Base-by-base conservation (phyloP, 2,888 invertebrate genomes). In the Synergus laeviventris region DNA sequence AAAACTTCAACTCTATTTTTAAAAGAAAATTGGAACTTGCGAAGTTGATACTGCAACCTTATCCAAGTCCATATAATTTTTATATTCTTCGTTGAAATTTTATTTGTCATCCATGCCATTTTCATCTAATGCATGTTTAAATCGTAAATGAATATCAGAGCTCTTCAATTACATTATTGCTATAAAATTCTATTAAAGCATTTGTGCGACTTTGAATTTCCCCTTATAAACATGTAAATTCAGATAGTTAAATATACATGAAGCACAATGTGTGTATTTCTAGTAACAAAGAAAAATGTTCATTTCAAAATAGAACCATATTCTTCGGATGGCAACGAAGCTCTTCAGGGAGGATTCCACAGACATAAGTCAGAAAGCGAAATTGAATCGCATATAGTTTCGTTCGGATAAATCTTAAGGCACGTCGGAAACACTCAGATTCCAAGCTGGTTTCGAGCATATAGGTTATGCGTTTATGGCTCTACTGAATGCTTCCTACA, bases 351-450 rank as follows among this genome's bases (percentile, higher is more conserved):
- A 9, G 16, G 4, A 62, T 62, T 62, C 38, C 2, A 16, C 62
- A 38, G 36, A 36, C 38, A 62, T 62, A 62, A 62, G 62, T 62
- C n/a, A 62, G 31, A 66, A 45, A 14, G 24, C n/a, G 24, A 70
- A 70, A 70, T 70, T 49, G 49, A 70, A 70, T 31, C 45, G 21
- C 31, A n/a, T 9, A 42, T 70, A 70, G 31, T 70, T 70, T 70
- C 31, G 49, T 70, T 49, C 31, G n/a, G 45, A 70, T 49, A 70
- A 70, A 70, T 70, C 49, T 49, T 49, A 11, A 70, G 49, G 70
- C n/a, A 36, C 11, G 49, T 31, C 12, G 16, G 31, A 70, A 49
- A 31, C 24, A 31, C 31, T 31, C 45, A 70, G 45, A 70, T 70
- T 70, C 70, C 31, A 70, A 49, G 49, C n/a, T 49, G 1, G 45